phyloP scores from a whole-genome alignment of 2,797 vertebrate species.

The Pyrocephalus nanus region DNA sequence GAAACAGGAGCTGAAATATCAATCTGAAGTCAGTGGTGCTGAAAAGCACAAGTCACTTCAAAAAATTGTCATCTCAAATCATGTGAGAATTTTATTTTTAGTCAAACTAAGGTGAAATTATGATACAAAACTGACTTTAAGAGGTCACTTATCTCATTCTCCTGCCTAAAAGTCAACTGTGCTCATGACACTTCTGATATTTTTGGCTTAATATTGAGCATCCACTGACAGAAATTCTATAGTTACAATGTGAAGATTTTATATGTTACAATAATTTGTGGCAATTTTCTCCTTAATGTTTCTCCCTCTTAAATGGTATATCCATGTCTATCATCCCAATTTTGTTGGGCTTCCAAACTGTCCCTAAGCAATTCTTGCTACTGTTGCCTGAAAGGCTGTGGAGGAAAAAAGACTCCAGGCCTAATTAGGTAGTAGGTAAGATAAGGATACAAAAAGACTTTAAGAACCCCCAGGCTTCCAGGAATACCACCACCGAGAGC shows the following conservation, averaged over 20 bases:
- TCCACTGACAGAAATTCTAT: not conserved
- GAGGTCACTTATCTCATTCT: not conserved
- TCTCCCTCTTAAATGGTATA: not conserved
- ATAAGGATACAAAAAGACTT: too few relatives aligned
- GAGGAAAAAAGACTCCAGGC: too few relatives aligned
- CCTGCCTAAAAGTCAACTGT: not conserved
- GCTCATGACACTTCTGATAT: not conserved
- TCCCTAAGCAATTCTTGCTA: not conserved
- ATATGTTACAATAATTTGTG: not conserved
- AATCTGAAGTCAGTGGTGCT: not conserved
- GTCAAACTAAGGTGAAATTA: not conserved
- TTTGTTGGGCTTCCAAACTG: not conserved
- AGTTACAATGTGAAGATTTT: not conserved
- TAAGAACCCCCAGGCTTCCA: too few relatives aligned
- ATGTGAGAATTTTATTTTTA: conserved; percentile 44
- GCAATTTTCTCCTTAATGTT: not conserved
- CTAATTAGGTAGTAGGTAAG: too few relatives aligned
- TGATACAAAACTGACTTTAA: not conserved
- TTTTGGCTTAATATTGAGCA: not conserved
- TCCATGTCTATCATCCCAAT: not conserved
- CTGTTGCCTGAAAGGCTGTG: too few relatives aligned
- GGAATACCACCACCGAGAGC: too few relatives aligned
- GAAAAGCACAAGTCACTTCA: not conserved
- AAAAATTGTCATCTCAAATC: not conserved
- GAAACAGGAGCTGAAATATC: not conserved